These are phyloP conservation scores for Sapayoa aenigma DNA, from an alignment of 2,113 vertebrate genomes.

Conservation along the genomic window DNA sequence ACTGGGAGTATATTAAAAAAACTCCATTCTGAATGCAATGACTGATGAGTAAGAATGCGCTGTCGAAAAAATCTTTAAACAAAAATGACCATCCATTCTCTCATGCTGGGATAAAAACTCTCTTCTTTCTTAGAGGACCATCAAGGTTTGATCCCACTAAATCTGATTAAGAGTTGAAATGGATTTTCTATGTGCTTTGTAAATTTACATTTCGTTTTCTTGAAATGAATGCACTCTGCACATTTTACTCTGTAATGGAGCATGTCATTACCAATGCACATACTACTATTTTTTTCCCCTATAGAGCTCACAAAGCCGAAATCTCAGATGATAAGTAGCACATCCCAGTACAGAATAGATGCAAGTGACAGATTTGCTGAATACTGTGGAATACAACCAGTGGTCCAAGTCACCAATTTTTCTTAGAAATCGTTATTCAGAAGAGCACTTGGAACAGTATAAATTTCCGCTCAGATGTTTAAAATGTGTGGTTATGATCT, in stretches of 20 bases:
- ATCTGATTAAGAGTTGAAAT: constrained; percentile 64
- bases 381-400: not conserved
- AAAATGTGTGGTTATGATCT: not conserved
- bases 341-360: constrained; percentile 12
- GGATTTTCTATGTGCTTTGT: constrained; percentile 63
- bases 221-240: constrained; percentile 30
- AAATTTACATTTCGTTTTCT: not conserved
- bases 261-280: constrained; percentile 32
- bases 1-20: not conserved
- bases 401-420: constrained; percentile 6
- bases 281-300: constrained; percentile 48
- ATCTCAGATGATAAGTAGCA: constrained; percentile 30
- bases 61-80: not conserved
- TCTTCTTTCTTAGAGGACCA: not conserved
- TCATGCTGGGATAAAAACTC: constrained; percentile 19
- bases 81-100: constrained; percentile 26
- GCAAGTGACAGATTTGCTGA: constrained; percentile 32
- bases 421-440: not conserved
- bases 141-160: constrained; percentile 35
- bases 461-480: not conserved
- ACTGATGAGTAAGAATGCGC: not conserved
- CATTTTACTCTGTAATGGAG: constrained; percentile 65
- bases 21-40: not conserved
- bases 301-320: constrained; percentile 2
- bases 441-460: not conserved